A percentile compares a stretch with the other conserved stretches of the same genome.
These are phyloP conservation scores for Aphidius colemani DNA, from an alignment of 2,888 invertebrate genomes.

Conservation along the genomic window DNA sequence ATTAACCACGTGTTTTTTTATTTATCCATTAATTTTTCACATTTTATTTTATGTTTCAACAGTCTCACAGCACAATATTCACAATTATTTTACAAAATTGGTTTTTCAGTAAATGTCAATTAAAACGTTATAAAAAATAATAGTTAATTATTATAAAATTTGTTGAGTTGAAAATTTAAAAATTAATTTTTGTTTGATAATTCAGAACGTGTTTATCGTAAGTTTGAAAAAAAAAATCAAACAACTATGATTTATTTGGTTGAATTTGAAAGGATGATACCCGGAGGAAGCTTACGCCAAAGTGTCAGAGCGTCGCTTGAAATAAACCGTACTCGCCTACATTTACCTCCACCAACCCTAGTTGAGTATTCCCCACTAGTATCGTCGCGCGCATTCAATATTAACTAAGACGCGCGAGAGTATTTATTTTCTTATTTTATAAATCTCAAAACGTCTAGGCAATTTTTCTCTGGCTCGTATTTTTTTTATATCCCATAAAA, in stretches of 20 bases:
- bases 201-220: no score
- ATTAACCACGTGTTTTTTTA: neutral
- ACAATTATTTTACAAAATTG: neutral
- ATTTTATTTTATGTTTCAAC: neutral
- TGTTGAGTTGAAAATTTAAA: no score
- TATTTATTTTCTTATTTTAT: neutral
- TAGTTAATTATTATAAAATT: no score
- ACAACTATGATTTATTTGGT: conserved; percentile 36
- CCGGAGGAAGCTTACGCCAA: conserved; percentile 53
- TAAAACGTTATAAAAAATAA: neutral
- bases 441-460: neutral
- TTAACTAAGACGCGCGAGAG: neutral
- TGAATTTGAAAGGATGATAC: conserved; percentile 39
- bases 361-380: conserved; percentile 40
- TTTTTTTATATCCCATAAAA: conserved; percentile 6
- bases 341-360: conserved; percentile 54
- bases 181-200: neutral
- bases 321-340: conserved; percentile 55
- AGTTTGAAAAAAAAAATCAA: no score
- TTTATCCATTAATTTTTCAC: conserved; percentile 2
- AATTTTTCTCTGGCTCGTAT: conserved; percentile 5
- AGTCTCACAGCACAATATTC: neutral
- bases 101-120: neutral
- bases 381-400: conserved; percentile 12
- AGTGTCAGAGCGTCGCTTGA: conserved; percentile 57